Evolutionary conservation across 1,140 invertebrate genomes (phyloP).

Genomic region (Drosophila watanabei): DNA sequence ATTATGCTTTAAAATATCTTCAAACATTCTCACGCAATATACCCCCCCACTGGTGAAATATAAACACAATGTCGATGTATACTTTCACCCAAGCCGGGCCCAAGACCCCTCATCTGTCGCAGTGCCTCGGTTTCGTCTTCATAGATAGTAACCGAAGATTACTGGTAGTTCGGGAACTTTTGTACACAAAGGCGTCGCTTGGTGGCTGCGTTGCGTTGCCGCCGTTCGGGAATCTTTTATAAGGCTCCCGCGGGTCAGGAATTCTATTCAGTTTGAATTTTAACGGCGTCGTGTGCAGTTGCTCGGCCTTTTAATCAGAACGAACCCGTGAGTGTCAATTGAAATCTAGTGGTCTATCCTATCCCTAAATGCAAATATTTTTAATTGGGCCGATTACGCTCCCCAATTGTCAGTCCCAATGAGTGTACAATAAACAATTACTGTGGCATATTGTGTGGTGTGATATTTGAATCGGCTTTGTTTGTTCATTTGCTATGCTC

Average conservation of each 20-base stretch:
- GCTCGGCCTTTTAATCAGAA: conserved; percentile 1
- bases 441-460: conserved; percentile 12
- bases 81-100: conserved; percentile 8
- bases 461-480: conserved; percentile 21
- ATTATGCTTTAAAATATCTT: neutral
- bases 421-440: conserved; percentile 18
- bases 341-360: conserved; percentile 20
- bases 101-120: neutral
- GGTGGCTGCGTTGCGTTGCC: conserved; percentile 14
- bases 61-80: neutral
- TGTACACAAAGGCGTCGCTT: conserved; percentile 10
- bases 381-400: conserved; percentile 28
- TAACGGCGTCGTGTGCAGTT: conserved; percentile 56
- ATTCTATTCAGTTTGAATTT: conserved; percentile 68
- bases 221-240: conserved; percentile 51
- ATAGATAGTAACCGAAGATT: conserved; percentile 35
- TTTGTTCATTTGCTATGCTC: conserved; percentile 4
- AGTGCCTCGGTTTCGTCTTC: conserved; percentile 14
- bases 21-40: conserved; percentile 12
- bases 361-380: conserved; percentile 40
- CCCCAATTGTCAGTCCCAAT: conserved; percentile 6
- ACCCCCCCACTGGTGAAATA: conserved; percentile 8
- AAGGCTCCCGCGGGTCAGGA: conserved; percentile 29
- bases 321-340: conserved; percentile 44
- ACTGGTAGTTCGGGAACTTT: conserved; percentile 25